Conservation (phyloP, 1,140 invertebrate species). For the Meloidogyne chitwoodi region DNA sequence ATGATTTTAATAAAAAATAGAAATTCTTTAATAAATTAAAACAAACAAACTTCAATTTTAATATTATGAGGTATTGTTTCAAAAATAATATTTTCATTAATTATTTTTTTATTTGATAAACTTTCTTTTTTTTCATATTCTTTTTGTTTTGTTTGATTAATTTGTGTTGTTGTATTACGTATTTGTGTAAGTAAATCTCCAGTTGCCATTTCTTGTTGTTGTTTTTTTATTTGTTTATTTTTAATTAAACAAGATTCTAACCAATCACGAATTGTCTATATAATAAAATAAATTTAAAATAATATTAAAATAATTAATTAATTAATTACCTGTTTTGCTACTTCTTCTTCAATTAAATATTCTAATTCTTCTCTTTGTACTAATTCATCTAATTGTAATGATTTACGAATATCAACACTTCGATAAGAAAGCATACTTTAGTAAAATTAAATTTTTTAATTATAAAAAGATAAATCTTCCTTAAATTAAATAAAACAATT, state of each 20-base stretch:
- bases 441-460: not conserved
- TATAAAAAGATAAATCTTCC: not conserved
- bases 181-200: slow-evolving; percentile 15
- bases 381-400: slow-evolving; percentile 92
- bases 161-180: not conserved
- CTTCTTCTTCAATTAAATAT: slow-evolving; percentile 98
- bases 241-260: slow-evolving; percentile 38
- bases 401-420: slow-evolving; percentile 96
- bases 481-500: not conserved
- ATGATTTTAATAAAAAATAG: too few species aligned
- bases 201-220: slow-evolving; percentile 22
- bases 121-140: not conserved
- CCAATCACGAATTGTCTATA: slow-evolving; percentile 58
- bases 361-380: slow-evolving; percentile 95
- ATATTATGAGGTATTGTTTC: not conserved
- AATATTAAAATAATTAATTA: not conserved
- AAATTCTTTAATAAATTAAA: not conserved
- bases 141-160: not conserved
- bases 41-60: not conserved
- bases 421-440: slow-evolving; percentile 94
- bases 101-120: not conserved
- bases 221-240: slow-evolving; percentile 40
- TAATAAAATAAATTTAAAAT: slow-evolving; percentile 62
- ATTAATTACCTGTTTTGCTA: slow-evolving; percentile 93
- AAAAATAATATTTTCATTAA: not conserved